Percentiles rank a stretch among this genome's conserved stretches.
These are phyloP conservation scores for Panulirus ornatus DNA, from an alignment of 1,140 invertebrate genomes.

Conservation along the genomic window DNA sequence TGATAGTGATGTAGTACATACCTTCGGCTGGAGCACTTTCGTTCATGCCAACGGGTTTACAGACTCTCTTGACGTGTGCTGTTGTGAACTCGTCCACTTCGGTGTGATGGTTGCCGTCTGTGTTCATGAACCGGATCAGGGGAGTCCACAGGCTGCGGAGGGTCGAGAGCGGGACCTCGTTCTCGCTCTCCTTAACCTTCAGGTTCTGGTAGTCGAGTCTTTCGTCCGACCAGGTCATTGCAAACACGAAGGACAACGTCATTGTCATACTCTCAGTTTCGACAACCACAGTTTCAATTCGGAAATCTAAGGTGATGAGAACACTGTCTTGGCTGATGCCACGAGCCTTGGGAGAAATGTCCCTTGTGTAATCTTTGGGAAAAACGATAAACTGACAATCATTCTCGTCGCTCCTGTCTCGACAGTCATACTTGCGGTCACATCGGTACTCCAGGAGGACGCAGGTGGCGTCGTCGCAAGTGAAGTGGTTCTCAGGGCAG, in stretches of 20 bases:
- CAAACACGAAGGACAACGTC: conserved; percentile 24
- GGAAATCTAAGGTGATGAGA: conserved; percentile 18
- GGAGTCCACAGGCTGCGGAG: conserved; percentile 44
- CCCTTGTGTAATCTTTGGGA: conserved; percentile 31
- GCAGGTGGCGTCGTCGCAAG: conserved; percentile 53
- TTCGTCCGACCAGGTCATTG: conserved; percentile 35
- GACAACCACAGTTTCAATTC: conserved; percentile 12
- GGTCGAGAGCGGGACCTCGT: not conserved
- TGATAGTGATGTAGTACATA: too few species aligned
- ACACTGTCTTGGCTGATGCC: not conserved
- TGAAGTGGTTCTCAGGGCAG: conserved; percentile 21
- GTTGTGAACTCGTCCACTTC: conserved; percentile 28
- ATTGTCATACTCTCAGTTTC: conserved; percentile 39
- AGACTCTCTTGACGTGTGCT: not conserved
- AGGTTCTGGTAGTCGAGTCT: conserved; percentile 41
- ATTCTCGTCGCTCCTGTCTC: conserved; percentile 43
- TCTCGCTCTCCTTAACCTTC: conserved; percentile 26
- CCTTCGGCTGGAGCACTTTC: not conserved
- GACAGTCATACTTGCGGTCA: conserved; percentile 51
- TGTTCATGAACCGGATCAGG: conserved; percentile 38
- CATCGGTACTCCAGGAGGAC: conserved; percentile 24
- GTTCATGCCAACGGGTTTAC: not conserved
- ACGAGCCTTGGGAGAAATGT: conserved; percentile 10
- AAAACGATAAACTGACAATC: conserved; percentile 30
- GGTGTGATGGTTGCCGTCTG: conserved; percentile 33